Evolutionary conservation across 2,888 invertebrate genomes (phyloP).

Genomic region (Lymantria dispar): DNA sequence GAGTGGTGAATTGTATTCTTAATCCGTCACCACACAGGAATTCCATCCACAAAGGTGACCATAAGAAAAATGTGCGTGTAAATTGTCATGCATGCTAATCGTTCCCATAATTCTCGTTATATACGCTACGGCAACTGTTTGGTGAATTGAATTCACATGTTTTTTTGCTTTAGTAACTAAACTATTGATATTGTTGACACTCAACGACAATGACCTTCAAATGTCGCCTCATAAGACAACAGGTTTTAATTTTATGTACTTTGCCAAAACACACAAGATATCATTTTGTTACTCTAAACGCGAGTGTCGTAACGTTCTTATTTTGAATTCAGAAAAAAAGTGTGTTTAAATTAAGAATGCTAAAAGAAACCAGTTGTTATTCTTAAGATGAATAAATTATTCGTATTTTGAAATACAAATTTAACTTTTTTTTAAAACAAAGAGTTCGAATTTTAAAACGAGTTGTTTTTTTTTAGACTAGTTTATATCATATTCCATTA

Average conservation of each 20-base stretch:
- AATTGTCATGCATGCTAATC: too few relatives aligned
- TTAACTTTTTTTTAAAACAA: background rate
- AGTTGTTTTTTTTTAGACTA: too few relatives aligned
- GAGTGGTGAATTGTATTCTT: too few relatives aligned
- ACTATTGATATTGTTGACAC: background rate
- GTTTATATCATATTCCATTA: background rate
- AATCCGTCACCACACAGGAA: too few relatives aligned
- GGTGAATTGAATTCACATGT: background rate
- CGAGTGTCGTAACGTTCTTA: background rate
- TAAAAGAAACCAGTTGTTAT: background rate
- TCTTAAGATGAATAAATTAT: background rate
- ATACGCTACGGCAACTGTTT: background rate
- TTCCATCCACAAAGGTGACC: too few relatives aligned
- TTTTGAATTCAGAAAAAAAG: background rate
- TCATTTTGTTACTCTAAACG: background rate
- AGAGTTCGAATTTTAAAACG: background rate
- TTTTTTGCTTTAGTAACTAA: background rate
- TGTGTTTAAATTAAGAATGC: background rate
- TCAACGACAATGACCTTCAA: slow-evolving; percentile 1
- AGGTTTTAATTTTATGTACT: slow-evolving; percentile 12
- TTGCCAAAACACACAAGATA: slow-evolving; percentile 23
- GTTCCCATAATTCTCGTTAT: too few relatives aligned
- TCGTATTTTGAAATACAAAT: background rate
- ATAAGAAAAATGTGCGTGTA: too few relatives aligned
- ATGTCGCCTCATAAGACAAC: background rate